Evolutionary conservation across 2,113 vertebrate species (phyloP).

Genomic region (Seriola aureovittata): DNA sequence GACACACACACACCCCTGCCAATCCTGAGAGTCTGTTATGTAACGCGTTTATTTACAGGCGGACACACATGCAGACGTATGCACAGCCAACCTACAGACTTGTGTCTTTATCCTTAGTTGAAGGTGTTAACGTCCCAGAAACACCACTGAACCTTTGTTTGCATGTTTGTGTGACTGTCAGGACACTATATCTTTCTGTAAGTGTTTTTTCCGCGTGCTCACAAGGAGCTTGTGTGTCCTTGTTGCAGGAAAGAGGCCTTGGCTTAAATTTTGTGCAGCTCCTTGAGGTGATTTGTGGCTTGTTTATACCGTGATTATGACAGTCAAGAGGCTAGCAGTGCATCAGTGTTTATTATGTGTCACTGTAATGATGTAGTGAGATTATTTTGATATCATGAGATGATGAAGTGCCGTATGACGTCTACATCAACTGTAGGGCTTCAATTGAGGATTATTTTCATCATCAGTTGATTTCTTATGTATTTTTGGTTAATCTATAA

Average conservation of each 20-base stretch:
- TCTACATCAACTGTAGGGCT: background rate
- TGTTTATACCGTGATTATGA: slow-evolving; percentile 1
- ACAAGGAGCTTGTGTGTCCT: slow-evolving; percentile 38
- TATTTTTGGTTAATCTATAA: no score
- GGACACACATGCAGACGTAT: slow-evolving; percentile 22
- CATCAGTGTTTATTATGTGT: background rate
- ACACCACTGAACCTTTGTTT: background rate
- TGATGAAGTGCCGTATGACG: background rate
- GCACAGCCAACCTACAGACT: slow-evolving; percentile 23
- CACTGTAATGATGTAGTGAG: background rate
- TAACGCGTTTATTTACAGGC: slow-evolving; percentile 43
- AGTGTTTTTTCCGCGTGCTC: slow-evolving; percentile 33
- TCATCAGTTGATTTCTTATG: background rate
- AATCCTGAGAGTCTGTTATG: slow-evolving; percentile 42
- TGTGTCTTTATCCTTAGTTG: slow-evolving; percentile 23
- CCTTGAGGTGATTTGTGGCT: slow-evolving; percentile 18
- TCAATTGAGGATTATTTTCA: background rate
- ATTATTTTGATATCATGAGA: background rate
- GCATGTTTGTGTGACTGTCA: slow-evolving; percentile 6
- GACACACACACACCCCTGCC: slow-evolving; percentile 34
- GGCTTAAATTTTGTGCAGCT: background rate
- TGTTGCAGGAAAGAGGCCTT: slow-evolving; percentile 44
- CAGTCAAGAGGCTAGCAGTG: background rate
- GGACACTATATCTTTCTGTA: background rate
- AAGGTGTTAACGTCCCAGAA: background rate